Percentiles rank a stretch among this genome's conserved stretches.
phyloP scores from a whole-genome alignment of 2,888 invertebrate species.

The Eupithecia pulchellata region DNA sequence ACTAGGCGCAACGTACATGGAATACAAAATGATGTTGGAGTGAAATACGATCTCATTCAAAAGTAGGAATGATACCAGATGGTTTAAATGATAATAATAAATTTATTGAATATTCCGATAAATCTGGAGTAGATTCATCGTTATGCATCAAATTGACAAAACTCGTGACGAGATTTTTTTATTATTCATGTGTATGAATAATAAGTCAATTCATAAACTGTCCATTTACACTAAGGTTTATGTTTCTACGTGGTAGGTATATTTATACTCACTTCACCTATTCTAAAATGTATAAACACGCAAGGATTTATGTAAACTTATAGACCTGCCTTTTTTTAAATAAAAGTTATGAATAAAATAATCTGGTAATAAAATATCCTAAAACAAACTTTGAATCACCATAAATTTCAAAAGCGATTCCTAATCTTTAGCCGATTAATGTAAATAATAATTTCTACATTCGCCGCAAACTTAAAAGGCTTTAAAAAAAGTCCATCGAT shows the following conservation, averaged over 20 bases:
- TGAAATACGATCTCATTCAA: conserved; percentile 5
- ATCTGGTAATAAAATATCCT: background rate
- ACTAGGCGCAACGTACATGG: background rate
- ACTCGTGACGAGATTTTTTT: no score
- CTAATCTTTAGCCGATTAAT: conserved; percentile 34
- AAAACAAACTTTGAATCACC: conserved; percentile 28
- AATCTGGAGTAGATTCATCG: conserved; percentile 31
- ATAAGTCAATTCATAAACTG: no score
- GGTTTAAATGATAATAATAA: background rate
- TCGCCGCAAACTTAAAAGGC: conserved; percentile 49
- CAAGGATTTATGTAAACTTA: background rate
- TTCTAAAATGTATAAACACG: background rate
- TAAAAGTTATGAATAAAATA: background rate
- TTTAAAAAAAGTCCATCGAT: conserved; percentile 47
- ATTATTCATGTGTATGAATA: no score
- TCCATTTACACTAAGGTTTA: background rate
- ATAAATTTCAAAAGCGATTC: conserved; percentile 32
- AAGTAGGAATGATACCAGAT: background rate
- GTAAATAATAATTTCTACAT: conserved; percentile 44
- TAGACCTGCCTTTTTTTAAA: background rate
- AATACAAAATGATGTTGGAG: conserved; percentile 13
- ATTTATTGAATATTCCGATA: background rate
- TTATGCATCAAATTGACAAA: conserved; percentile 49
- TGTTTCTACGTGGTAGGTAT: background rate
- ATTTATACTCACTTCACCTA: no score